Percentiles rank a stretch among this genome's conserved stretches.
phyloP scores from a whole-genome alignment of 2,113 vertebrate genomes.

The Varanus salvator region DNA sequence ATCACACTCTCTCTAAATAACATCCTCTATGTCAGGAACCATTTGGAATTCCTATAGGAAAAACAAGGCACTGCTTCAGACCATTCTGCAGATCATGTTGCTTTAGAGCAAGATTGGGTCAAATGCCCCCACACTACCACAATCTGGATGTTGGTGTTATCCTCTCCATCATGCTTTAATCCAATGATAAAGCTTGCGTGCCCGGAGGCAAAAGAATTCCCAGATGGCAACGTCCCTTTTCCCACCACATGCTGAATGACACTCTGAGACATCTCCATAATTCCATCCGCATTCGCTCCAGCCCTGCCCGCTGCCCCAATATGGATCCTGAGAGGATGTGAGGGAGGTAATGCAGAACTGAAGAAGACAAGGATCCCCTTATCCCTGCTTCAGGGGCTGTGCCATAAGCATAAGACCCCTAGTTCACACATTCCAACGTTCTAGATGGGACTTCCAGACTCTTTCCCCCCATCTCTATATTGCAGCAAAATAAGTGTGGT shows the following conservation, averaged over 20 bases:
- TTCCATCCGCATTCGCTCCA: neutral
- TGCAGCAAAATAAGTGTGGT: conserved; percentile 54
- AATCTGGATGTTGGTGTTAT: too few species aligned
- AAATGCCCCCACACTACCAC: too few species aligned
- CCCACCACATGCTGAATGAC: too few species aligned
- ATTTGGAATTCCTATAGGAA: neutral
- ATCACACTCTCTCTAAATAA: neutral
- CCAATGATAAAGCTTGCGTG: too few species aligned
- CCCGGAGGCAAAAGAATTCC: too few species aligned
- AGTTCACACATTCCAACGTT: neutral
- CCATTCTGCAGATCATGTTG: neutral
- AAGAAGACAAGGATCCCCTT: neutral
- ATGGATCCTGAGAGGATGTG: neutral
- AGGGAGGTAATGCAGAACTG: neutral
- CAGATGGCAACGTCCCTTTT: too few species aligned
- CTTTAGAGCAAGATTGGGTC: neutral
- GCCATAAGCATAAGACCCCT: neutral
- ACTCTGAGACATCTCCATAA: too few species aligned
- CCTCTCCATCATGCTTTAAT: too few species aligned
- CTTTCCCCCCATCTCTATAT: conserved; percentile 53
- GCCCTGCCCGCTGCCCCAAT: neutral
- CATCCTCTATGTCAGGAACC: neutral
- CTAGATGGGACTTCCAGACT: conserved; percentile 63
- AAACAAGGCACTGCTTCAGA: neutral
- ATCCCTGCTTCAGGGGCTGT: neutral